Conservation (phyloP, 2,113 vertebrate species). For the Hydrolagus affinis region DNA sequence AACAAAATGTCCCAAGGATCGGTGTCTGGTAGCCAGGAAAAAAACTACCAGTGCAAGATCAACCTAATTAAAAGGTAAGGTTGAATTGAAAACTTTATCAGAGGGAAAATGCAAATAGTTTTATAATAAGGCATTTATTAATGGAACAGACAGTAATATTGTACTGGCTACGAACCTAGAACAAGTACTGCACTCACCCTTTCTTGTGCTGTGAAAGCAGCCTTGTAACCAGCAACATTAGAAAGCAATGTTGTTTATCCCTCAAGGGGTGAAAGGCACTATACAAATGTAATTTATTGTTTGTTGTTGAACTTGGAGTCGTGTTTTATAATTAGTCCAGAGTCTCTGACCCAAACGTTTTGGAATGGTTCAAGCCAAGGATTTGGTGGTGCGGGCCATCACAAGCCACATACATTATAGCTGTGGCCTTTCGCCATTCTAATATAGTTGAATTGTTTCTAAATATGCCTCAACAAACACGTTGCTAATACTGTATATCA, state of each 20-base stretch:
- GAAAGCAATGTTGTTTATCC: no score
- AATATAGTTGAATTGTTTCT: no score
- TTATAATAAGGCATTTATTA: not conserved
- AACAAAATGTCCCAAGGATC: slow-evolving; percentile 45
- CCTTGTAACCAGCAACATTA: not conserved
- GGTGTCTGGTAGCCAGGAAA: not conserved
- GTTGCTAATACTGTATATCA: no score
- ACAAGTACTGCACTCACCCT: not conserved
- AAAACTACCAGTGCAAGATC: slow-evolving; percentile 44
- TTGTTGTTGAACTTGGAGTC: no score
- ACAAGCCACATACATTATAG: no score
- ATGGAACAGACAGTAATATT: not conserved
- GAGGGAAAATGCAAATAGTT: no score
- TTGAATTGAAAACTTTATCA: not conserved
- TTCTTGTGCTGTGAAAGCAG: not conserved
- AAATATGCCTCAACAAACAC: no score
- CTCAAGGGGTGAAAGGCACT: no score
- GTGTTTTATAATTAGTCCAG: not conserved
- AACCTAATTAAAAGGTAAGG: slow-evolving; percentile 57
- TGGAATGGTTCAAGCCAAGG: not conserved
- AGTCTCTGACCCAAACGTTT: not conserved
- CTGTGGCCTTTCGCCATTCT: no score
- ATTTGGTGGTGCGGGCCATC: no score
- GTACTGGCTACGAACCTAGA: no score
- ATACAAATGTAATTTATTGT: no score